phyloP scores from a whole-genome alignment of 2,888 invertebrate species.

The Pristionchus maxplancki region DNA sequence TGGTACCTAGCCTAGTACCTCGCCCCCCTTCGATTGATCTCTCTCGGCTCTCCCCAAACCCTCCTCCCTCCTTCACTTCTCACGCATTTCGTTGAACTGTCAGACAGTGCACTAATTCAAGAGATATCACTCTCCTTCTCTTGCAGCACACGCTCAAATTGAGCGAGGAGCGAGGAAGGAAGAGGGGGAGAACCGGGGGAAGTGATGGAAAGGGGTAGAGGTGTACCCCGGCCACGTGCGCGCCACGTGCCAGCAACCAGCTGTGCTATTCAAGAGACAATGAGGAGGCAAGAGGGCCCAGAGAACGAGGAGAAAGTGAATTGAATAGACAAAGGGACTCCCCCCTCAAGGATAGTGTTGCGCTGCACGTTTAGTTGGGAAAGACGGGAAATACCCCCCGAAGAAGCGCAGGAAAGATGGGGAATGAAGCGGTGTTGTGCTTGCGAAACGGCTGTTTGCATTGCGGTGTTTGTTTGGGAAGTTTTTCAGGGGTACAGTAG shows the following conservation, averaged over 20 bases:
- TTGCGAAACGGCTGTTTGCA: not conserved
- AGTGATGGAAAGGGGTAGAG: not conserved
- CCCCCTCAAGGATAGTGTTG: not conserved
- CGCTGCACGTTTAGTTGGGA: not conserved
- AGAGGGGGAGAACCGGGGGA: not conserved
- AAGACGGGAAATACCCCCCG: not conserved
- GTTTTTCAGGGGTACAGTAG: not conserved
- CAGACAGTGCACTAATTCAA: not conserved
- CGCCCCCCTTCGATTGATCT: not conserved
- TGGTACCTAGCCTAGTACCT: too few relatives aligned
- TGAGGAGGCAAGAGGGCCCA: not conserved
- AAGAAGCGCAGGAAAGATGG: not conserved
- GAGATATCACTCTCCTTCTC: not conserved
- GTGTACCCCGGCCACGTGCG: not conserved
- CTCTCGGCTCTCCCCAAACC: not conserved
- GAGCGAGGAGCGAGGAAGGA: not conserved
- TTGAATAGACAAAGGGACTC: constrained; percentile 12
- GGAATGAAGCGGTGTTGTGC: not conserved
- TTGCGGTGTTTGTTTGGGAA: not conserved
- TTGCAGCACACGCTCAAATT: not conserved
- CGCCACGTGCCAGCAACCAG: constrained; percentile 2
- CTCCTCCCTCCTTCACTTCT: not conserved
- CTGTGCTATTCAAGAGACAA: not conserved
- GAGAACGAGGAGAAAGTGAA: not conserved
- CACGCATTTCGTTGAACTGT: constrained; percentile 22